phyloP scores from a whole-genome alignment of 2,888 invertebrate genomes.

The Anoplius nigerrimus region DNA sequence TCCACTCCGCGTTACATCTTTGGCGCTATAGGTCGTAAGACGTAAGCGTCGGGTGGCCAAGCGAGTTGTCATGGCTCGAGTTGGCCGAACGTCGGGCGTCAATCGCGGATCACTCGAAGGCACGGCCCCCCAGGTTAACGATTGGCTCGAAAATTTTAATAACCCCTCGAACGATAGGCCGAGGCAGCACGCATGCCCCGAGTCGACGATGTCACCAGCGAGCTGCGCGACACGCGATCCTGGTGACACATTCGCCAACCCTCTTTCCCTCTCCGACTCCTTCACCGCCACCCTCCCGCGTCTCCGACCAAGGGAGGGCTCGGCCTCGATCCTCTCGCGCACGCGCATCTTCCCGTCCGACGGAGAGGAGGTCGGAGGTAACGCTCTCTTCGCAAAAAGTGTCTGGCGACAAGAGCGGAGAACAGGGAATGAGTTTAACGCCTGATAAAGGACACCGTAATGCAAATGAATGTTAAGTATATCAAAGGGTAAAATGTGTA shows the following conservation, averaged over 20 bases:
- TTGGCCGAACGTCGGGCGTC: slow-evolving; percentile 24
- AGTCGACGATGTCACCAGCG: slow-evolving; percentile 64
- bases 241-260: slow-evolving; percentile 55
- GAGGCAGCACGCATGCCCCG: slow-evolving; percentile 73
- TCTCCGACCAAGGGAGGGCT: slow-evolving; percentile 49
- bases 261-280: slow-evolving; percentile 4
- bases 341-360: slow-evolving; percentile 29
- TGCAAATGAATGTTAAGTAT: too few relatives aligned
- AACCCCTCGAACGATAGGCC: slow-evolving; percentile 70
- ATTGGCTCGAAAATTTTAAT: slow-evolving; percentile 73
- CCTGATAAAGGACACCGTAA: too few relatives aligned
- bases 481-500: too few relatives aligned
- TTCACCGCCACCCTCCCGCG: slow-evolving; percentile 18
- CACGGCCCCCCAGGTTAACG: slow-evolving; percentile 46
- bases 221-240: slow-evolving; percentile 52
- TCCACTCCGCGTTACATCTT: too few relatives aligned
- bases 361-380: slow-evolving; percentile 16
- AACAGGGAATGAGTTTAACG: too few relatives aligned
- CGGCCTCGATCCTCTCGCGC: slow-evolving; percentile 36
- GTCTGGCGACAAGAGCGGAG: too few relatives aligned
- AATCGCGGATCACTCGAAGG: slow-evolving; percentile 43
- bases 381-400: neutral
- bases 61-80: too few relatives aligned
- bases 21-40: too few relatives aligned
- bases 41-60: too few relatives aligned